Conservation (phyloP, 2,797 vertebrate species). For the Notolabrus celidotus region DNA sequence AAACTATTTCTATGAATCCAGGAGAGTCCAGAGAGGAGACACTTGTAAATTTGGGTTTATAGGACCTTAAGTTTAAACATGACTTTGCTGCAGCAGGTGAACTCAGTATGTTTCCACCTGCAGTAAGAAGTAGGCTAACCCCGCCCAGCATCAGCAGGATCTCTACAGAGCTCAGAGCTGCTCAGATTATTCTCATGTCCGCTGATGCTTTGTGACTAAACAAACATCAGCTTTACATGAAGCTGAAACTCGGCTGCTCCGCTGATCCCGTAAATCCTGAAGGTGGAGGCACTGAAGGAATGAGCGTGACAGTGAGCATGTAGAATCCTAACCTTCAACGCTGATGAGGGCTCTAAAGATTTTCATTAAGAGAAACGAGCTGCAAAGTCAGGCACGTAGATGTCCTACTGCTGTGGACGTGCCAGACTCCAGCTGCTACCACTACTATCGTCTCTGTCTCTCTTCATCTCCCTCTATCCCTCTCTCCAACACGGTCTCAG, state of each 20-base stretch:
- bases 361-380: neutral
- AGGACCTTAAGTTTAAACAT: neutral
- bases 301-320: too few species aligned
- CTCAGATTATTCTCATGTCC: constrained; percentile 13
- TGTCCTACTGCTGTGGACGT: too few species aligned
- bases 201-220: neutral
- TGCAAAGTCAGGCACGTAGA: too few species aligned
- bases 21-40: too few species aligned
- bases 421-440: too few species aligned
- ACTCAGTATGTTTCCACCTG: neutral
- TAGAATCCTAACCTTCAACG: too few species aligned
- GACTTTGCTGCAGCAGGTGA: neutral
- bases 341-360: too few species aligned
- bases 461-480: too few species aligned
- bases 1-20: too few species aligned
- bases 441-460: too few species aligned
- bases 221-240: constrained; percentile 1
- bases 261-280: constrained; percentile 2
- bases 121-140: neutral
- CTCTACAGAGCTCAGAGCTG: neutral
- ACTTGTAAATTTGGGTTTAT: too few species aligned
- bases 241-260: neutral
- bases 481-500: too few species aligned
- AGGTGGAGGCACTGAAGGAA: neutral
- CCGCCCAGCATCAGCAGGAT: neutral